Evolutionary conservation across 2,888 invertebrate species (phyloP), one percentile per base, ranked within the genome.

Genomic region (Cinara cedri): DNA sequence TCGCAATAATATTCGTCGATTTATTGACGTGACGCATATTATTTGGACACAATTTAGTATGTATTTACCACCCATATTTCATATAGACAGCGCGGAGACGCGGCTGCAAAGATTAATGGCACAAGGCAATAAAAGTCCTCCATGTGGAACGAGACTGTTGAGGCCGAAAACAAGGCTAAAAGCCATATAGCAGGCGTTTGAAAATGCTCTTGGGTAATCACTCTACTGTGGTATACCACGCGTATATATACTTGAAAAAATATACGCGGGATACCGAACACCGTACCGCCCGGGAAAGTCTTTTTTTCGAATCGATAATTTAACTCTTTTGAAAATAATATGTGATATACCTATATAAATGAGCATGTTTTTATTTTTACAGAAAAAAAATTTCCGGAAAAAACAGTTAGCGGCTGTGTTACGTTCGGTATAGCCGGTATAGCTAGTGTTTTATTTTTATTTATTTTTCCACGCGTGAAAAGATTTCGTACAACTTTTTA

Each of bases 111-210:
- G 74, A 74, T 74, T 74, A 63, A 74, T 74, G 63, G 63, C 16
- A 16, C 34, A 14, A 42, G 51, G 74, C 74, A 74, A 74, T 74
- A 74, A 74, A 74, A 74, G 42, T 63, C 34, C 8, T 63, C 42
- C 63, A n/a, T 54, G 74, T 63, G 74, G 42, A 74, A 74, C 62
- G 72, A 51, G 62, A 21, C 51, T 51, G 42, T 16, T 42, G 62
- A 63, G 63, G 34, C 63, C 51, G 62, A 63, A 72, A 72, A 72
- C 49, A 49, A 72, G 72, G 19, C 74, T 74, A 74, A 74, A 74
- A 74, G n/a, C n/a, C n/a, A n/a, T n/a, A n/a, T n/a, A n/a, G 42
- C 62, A 72, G 46, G 60, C 60, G 60, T 49, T 72, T 34, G 46
- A 46, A 72, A 72, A 62, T 51, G 72, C 19, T 72, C 21, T 62